Percentiles rank a stretch among this genome's conserved stretches.
These are phyloP conservation scores for Ptychodera flava DNA, from an alignment of 35 echinoderm and acorn worm genomes.

Conservation along the genomic window DNA sequence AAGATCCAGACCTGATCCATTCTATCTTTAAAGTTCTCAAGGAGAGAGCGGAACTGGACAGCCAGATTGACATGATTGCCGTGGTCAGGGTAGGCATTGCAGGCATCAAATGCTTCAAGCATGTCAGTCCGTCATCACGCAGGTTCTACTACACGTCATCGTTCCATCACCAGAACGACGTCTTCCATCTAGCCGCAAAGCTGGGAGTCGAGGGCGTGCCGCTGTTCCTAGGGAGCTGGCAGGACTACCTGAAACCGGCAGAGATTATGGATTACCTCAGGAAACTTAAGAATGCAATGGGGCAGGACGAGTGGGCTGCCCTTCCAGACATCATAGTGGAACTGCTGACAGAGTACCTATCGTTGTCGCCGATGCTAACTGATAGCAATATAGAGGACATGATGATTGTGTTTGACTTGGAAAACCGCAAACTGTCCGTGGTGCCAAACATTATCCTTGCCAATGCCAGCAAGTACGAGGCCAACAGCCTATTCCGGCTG, in stretches of 20 bases:
- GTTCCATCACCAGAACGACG: background rate
- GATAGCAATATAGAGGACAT: background rate
- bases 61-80: background rate
- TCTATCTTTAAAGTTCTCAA: background rate
- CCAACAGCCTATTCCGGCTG: background rate
- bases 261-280: background rate
- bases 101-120: background rate
- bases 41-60: background rate
- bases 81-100: background rate
- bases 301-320: background rate
- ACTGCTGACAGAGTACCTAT: background rate
- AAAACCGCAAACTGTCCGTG: background rate
- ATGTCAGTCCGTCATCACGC: background rate
- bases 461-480: background rate
- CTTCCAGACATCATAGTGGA: background rate
- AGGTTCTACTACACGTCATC: background rate
- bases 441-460: background rate
- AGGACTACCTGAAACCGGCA: background rate
- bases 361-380: background rate
- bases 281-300: background rate
- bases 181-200: background rate
- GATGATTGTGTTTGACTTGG: background rate
- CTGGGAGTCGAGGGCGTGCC: background rate
- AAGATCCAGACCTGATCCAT: background rate
- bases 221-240: background rate